Conservation (phyloP, 2,797 vertebrate species). For the Sebastes alutus region DNA sequence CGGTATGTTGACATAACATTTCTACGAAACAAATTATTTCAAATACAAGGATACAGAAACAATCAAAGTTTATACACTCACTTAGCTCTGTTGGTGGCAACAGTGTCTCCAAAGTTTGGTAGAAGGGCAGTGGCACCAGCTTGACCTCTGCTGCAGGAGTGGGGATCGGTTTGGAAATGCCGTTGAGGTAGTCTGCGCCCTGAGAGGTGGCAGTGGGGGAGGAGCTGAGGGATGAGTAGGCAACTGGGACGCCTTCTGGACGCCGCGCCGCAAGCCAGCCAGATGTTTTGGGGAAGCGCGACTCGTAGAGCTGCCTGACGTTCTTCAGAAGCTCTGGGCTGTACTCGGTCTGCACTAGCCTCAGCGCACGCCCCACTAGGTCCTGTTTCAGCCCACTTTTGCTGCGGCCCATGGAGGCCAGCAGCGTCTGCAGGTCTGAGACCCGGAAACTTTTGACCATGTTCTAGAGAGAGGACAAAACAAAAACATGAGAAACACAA, state of each 20-base stretch:
- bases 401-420: slow-evolving; percentile 98
- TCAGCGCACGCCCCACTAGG: slow-evolving; percentile 93
- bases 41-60: neutral
- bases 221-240: slow-evolving; percentile 81
- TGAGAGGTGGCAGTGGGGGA: slow-evolving; percentile 80
- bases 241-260: slow-evolving; percentile 78
- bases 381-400: slow-evolving; percentile 99
- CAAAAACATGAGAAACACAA: neutral
- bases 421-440: slow-evolving; percentile 97
- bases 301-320: slow-evolving; percentile 97
- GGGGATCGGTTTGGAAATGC: slow-evolving; percentile 84
- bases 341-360: slow-evolving; percentile 97
- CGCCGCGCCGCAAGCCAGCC: slow-evolving; percentile 84
- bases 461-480: slow-evolving; percentile 81
- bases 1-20: neutral
- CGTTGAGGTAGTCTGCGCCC: slow-evolving; percentile 96
- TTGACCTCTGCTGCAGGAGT: slow-evolving; percentile 91
- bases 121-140: slow-evolving; percentile 95
- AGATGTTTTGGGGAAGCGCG: slow-evolving; percentile 92
- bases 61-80: slow-evolving; percentile 73
- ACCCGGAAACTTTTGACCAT: slow-evolving; percentile 99
- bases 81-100: slow-evolving; percentile 94
- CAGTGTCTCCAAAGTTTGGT: slow-evolving; percentile 94
- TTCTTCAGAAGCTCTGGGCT: slow-evolving; percentile 98
- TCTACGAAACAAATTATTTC: neutral